These are phyloP conservation scores for Mellilla xanthometata DNA, from an alignment of 2,888 invertebrate genomes.

Conservation along the genomic window DNA sequence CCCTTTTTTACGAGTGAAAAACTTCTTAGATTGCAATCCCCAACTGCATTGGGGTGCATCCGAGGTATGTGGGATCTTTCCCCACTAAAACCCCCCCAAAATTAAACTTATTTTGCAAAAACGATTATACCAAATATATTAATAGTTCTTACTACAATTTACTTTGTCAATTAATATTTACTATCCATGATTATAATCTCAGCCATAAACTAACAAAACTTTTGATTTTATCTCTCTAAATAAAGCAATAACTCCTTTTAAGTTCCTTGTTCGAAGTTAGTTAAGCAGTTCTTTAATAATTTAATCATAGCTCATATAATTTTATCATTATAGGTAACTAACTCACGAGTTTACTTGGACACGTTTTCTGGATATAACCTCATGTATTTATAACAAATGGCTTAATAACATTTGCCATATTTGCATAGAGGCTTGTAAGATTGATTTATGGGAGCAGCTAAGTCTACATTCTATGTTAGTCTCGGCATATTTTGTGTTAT, in stretches of 20 bases:
- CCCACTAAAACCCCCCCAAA: too few species aligned
- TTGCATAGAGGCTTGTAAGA: neutral
- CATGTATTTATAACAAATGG: constrained; percentile 24
- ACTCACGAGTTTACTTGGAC: constrained; percentile 23
- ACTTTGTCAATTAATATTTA: too few species aligned
- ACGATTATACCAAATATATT: too few species aligned
- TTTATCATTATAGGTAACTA: constrained; percentile 16
- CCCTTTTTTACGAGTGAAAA: too few species aligned
- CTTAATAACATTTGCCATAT: constrained; percentile 27
- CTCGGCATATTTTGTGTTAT: too few species aligned
- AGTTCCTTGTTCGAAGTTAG: neutral
- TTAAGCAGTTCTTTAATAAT: constrained; percentile 8
- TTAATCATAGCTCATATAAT: constrained; percentile 14
- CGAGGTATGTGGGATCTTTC: too few species aligned
- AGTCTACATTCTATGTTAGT: too few species aligned
- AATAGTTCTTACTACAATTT: too few species aligned
- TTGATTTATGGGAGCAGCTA: constrained; percentile 8
- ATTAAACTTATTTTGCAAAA: too few species aligned
- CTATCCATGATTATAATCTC: neutral
- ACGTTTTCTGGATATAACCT: constrained; percentile 29
- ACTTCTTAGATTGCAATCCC: too few species aligned
- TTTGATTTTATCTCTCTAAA: neutral
- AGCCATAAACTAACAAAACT: neutral
- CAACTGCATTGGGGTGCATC: too few species aligned
- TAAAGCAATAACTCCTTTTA: neutral